Base-by-base conservation (phyloP, 1,140 invertebrate species). In the Apis dorsata region DNA sequence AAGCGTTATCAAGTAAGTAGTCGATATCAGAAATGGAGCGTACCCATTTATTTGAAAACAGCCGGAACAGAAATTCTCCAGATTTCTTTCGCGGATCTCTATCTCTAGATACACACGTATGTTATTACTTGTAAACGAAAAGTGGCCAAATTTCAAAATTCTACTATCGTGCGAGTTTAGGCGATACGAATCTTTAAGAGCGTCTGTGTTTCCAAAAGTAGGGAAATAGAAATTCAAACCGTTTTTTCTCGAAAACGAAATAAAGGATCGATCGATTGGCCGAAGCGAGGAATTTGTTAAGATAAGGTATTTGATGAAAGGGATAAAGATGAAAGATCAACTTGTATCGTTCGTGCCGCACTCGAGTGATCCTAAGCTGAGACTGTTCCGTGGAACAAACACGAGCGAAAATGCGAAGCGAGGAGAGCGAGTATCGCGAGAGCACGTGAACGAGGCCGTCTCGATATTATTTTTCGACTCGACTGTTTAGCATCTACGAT, bases 401-500 rank as follows among this genome's bases (percentile, higher is more conserved):
- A 70, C 74, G 79, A 76, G 70, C 60, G 82, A 81, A 63, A 80
- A 80, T 73, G 71, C 51, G 21, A 80, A 68, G 57, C 55, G 81
- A 62, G 44, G 60, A 79, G 28, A 83, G 76, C 62, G 72, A 80
- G 78, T 74, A 53, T 59, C 55, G 83, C 71, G 79, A 71, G 83
- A 80, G 62, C 62, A 55, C 57, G 73, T 83, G 84, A 81, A 60
- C 55, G 71, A 85, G 86, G 72, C 86, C 83, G 86, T 92, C 91
- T 91, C 90, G 88, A 90, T 89, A 92, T 93, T 93, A 92, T 92
- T 93, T 93, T 93, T 93, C 83, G 91, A 92, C 91, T 92, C 90
- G 90, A 93, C 90, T 92, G 88, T 92, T 93, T 91, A 91, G 87
- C 91, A 91, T 91, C 84, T 87, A 81, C 69, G 80, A 85, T 78